Conservation (phyloP, 2,797 vertebrate genomes). For the Scleropages formosus region DNA sequence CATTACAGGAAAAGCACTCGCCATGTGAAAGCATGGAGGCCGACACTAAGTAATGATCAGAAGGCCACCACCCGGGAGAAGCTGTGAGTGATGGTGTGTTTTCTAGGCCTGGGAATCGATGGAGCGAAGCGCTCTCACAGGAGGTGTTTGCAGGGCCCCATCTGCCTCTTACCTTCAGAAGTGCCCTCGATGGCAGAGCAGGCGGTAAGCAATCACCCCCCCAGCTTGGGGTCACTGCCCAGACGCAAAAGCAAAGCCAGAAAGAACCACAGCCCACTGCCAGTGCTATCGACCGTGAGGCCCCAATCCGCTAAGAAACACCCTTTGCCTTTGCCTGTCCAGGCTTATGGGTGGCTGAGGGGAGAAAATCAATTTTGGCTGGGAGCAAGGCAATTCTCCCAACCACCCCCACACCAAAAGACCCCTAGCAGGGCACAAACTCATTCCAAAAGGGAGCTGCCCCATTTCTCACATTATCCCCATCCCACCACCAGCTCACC, state of each 20-base stretch:
- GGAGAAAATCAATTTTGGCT: background rate
- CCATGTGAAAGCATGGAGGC: background rate
- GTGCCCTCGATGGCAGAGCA: background rate
- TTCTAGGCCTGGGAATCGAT: background rate
- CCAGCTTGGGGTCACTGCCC: conserved; percentile 2
- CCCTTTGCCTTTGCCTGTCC: background rate
- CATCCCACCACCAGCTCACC: conserved; percentile 57
- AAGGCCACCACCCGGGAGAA: background rate
- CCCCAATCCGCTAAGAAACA: background rate
- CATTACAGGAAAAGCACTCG: background rate
- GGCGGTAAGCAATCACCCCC: background rate
- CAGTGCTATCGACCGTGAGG: background rate
- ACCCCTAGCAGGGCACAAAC: too few species aligned
- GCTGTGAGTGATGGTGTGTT: background rate
- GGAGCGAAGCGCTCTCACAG: background rate
- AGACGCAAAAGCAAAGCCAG: background rate
- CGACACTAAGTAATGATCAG: background rate
- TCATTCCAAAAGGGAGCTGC: background rate
- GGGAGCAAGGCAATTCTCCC: background rate
- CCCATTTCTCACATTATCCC: background rate
- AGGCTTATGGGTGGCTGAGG: background rate
- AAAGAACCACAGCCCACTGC: background rate
- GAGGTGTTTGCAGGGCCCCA: background rate
- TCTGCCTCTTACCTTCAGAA: background rate
- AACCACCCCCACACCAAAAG: background rate